phyloP scores from a whole-genome alignment of 2,113 vertebrate species.

The Scopus umbretta region DNA sequence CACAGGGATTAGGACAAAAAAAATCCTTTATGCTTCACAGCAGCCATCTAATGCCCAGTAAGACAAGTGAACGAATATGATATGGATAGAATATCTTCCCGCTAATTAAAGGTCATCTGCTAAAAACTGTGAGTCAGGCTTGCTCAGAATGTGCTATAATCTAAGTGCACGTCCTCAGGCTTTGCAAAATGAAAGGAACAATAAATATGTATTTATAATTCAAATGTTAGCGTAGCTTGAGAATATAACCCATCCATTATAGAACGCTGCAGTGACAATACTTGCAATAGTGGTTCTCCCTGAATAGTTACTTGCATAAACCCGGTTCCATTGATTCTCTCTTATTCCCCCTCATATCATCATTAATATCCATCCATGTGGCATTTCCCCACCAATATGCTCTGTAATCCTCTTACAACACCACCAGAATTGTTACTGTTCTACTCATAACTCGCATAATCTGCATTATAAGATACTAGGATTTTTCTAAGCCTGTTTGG shows the following conservation, averaged over 20 bases:
- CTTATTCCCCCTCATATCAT: background rate
- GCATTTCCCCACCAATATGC: background rate
- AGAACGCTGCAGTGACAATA: background rate
- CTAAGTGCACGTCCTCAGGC: background rate
- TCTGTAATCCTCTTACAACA: background rate
- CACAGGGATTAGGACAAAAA: conserved; percentile 69
- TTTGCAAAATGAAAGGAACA: background rate
- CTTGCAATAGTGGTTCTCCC: background rate
- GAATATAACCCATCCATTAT: background rate
- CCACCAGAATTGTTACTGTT: background rate
- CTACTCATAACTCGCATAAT: background rate
- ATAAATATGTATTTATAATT: background rate
- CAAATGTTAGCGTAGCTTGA: background rate
- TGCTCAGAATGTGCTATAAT: background rate
- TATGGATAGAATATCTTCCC: conserved; percentile 64
- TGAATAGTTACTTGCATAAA: background rate
- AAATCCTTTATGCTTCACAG: conserved; percentile 71
- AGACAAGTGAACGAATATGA: conserved; percentile 70
- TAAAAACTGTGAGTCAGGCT: conserved; percentile 37
- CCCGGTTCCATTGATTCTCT: background rate
- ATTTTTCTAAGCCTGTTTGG: conserved; percentile 32
- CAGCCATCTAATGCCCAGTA: conserved; percentile 68
- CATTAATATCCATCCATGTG: background rate
- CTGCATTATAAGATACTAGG: background rate
- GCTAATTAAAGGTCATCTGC: conserved; percentile 72